Evolutionary conservation across 2,888 invertebrate genomes (phyloP).

Genomic region (Philonicus albiceps): DNA sequence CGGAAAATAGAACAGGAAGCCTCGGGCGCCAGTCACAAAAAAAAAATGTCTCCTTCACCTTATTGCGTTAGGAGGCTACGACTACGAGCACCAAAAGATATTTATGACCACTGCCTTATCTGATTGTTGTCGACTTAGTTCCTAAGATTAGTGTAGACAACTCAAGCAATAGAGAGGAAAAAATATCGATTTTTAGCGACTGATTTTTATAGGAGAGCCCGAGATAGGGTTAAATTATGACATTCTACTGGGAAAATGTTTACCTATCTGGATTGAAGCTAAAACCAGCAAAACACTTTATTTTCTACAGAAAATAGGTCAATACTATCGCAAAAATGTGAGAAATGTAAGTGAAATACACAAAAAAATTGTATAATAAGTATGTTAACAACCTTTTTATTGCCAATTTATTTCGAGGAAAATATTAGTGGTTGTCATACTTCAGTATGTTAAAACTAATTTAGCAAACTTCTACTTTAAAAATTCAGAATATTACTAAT

Average conservation of each 20-base stretch:
- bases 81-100: neutral
- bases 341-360: neutral
- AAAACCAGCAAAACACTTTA: neutral
- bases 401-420: neutral
- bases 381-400: neutral
- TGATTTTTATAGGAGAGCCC: neutral
- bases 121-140: neutral
- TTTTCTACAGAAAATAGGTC: neutral
- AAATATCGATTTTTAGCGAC: neutral
- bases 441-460: neutral
- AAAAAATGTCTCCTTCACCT: neutral
- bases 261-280: neutral
- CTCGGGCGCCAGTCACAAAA: neutral
- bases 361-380: neutral
- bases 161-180: neutral
- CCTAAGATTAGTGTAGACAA: neutral
- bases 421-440: neutral
- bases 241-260: neutral
- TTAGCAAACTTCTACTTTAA: too few relatives aligned
- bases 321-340: neutral
- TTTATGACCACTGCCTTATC: constrained; percentile 7
- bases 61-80: neutral
- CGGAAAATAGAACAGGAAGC: neutral
- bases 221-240: neutral
- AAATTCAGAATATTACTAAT: too few relatives aligned